Evolutionary conservation across 2,113 vertebrate genomes (phyloP).

Genomic region (Perca fluviatilis): DNA sequence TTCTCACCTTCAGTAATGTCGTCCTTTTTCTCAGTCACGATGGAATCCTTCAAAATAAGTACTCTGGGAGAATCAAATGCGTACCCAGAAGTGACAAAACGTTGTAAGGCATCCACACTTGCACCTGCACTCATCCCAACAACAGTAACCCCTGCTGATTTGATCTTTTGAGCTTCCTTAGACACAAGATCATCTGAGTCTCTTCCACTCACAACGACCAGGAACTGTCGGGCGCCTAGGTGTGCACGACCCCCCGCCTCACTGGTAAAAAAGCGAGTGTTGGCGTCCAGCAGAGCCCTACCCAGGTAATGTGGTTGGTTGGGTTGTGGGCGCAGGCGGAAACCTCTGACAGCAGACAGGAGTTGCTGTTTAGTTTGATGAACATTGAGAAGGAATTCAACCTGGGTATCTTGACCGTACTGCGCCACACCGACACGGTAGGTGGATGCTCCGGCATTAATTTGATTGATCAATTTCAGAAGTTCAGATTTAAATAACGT

Average conservation of each 20-base stretch:
- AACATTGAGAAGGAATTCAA: conserved; percentile 82
- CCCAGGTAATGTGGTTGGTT: too few relatives aligned
- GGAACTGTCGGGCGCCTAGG: too few relatives aligned
- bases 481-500: conserved; percentile 9
- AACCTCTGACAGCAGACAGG: conserved; percentile 39
- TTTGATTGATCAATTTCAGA: conserved; percentile 37
- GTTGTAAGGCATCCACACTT: accelerated
- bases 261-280: too few relatives aligned
- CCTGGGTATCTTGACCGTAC: conserved; percentile 64
- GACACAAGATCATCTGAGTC: too few relatives aligned
- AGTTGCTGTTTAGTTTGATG: conserved; percentile 70
- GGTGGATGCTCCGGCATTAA: conserved; percentile 72
- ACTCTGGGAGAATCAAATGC: conserved; percentile 35
- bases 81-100: accelerated
- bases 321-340: too few relatives aligned
- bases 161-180: too few relatives aligned
- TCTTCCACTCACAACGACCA: too few relatives aligned
- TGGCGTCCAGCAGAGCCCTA: too few relatives aligned
- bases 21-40: conserved; percentile 43
- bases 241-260: too few relatives aligned
- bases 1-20: conserved; percentile 30
- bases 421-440: conserved; percentile 84
- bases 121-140: too few relatives aligned
- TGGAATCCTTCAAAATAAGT: conserved; percentile 23
- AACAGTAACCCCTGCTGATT: too few relatives aligned